Evolutionary conservation across 2,113 vertebrate species (phyloP), one percentile per base, ranked within the genome.

Genomic region (Onychorhynchus coronatus): DNA sequence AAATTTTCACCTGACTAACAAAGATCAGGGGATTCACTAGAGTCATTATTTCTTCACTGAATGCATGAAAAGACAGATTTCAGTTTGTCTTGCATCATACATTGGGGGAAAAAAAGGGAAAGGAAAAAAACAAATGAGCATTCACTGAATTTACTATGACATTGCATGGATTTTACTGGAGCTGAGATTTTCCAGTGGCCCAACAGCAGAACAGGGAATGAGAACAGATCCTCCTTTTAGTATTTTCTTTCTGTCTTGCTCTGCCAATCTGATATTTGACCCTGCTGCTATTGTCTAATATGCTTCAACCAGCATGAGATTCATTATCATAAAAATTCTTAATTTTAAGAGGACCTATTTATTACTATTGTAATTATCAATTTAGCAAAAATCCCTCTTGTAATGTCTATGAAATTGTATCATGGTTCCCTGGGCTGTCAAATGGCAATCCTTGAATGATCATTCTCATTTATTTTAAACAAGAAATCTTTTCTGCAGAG

Each of bases 41-140:
- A 49, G 31, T n/a, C 46, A 15, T 61, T 41, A n/a, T 61, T 91
- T 90, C 53, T 73, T 76, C 50, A 50, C 8, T 30, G n/a, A 59
- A 62, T 5, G 7, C 2, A 30, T 35, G 7, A 39, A 58, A 86
- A 89, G 30, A 49, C 12, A 70, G 14, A 8, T 74, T 77, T 23
- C 49, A 49, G 13, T 52, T 84, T 6, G 35, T 88, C 19, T 23
- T 66, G 5, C 7, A 66, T n/a, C 17, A 53, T 15, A 70, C 9
- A 20, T 1, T 9, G 5, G 13, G 2, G 9, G 1, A 5, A 3
- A 19, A 41, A 25, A 12, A 21, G 8, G 5, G 8, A 23, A 52
- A 46, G 4, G 12, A 58, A 53, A 44, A n/a, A 42, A 14, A 1
- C 7, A 10, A 31, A 27, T 1, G 3, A 71, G 3, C 5, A 77